A percentile compares a stretch with the other conserved stretches of the same genome.
Evolutionary conservation across 2,888 invertebrate genomes (phyloP).

Genomic region (Drosophila lutescens): DNA sequence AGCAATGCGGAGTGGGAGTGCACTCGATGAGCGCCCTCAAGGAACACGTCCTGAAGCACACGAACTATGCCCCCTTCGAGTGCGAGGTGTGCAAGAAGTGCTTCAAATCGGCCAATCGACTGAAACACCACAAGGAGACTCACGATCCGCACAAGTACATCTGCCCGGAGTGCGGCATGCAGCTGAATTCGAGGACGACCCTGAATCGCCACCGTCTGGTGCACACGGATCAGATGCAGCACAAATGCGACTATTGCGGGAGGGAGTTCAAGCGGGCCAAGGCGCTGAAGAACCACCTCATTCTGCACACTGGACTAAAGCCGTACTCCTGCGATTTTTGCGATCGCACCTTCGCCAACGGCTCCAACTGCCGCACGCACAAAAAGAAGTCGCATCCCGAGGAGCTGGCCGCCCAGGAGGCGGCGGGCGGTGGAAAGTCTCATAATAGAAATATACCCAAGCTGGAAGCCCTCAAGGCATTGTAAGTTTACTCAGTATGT

Average conservation of each 20-base stretch:
- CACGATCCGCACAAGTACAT: slow-evolving; percentile 82
- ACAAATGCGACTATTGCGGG: slow-evolving; percentile 83
- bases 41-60: slow-evolving; percentile 85
- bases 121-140: slow-evolving; percentile 81
- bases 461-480: slow-evolving; percentile 82
- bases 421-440: slow-evolving; percentile 79
- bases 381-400: slow-evolving; percentile 84
- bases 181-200: slow-evolving; percentile 80
- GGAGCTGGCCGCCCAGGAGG: slow-evolving; percentile 83
- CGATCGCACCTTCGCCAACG: slow-evolving; percentile 84
- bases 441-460: slow-evolving; percentile 83
- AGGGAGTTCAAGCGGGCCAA: slow-evolving; percentile 83
- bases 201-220: slow-evolving; percentile 81
- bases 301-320: slow-evolving; percentile 83
- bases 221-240: slow-evolving; percentile 82
- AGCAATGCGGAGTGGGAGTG: slow-evolving; percentile 85
- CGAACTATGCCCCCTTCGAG: slow-evolving; percentile 85
- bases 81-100: slow-evolving; percentile 84
- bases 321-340: slow-evolving; percentile 84
- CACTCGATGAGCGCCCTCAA: slow-evolving; percentile 85
- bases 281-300: slow-evolving; percentile 83
- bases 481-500: slow-evolving; percentile 64
- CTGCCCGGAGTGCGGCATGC: slow-evolving; percentile 81
- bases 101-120: slow-evolving; percentile 82
- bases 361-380: slow-evolving; percentile 84